Evolutionary conservation across 1,140 invertebrate genomes (phyloP).

Genomic region (Drosophila navojoa): DNA sequence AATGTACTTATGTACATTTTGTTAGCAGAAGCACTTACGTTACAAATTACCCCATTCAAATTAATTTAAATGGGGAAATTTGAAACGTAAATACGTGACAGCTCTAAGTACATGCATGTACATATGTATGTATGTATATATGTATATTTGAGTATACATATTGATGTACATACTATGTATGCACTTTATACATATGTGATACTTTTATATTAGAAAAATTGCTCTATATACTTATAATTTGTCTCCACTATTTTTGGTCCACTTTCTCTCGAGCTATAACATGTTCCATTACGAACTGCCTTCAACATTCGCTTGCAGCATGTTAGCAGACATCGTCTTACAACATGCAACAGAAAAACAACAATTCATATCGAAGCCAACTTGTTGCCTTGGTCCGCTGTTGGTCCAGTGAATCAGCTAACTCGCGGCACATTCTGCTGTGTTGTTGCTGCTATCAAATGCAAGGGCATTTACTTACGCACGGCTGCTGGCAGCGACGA

Average conservation of each 20-base stretch:
- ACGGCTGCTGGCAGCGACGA: slow-evolving; percentile 30
- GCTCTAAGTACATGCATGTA: neutral
- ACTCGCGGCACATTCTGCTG: no score
- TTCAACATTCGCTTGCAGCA: slow-evolving; percentile 12
- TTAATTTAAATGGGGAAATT: no score
- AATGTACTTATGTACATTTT: no score
- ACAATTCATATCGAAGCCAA: neutral
- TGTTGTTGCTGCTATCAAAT: slow-evolving; percentile 11
- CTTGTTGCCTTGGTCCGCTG: slow-evolving; percentile 15
- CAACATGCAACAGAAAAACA: slow-evolving; percentile 36
- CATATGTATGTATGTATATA: neutral
- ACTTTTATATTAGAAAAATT: no score
- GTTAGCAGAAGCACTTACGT: no score
- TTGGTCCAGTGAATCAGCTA: slow-evolving; percentile 1
- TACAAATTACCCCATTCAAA: no score
- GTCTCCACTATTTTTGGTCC: neutral
- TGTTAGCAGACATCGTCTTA: slow-evolving; percentile 21
- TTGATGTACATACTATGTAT: neutral
- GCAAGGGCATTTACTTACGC: slow-evolving; percentile 55
- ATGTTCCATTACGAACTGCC: neutral
- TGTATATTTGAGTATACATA: no score
- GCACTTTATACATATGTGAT: no score
- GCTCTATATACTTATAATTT: neutral
- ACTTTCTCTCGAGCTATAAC: neutral
- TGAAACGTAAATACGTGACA: no score